Base-by-base conservation (phyloP, 1,140 invertebrate species). In the Atopsyche davidsoni region DNA sequence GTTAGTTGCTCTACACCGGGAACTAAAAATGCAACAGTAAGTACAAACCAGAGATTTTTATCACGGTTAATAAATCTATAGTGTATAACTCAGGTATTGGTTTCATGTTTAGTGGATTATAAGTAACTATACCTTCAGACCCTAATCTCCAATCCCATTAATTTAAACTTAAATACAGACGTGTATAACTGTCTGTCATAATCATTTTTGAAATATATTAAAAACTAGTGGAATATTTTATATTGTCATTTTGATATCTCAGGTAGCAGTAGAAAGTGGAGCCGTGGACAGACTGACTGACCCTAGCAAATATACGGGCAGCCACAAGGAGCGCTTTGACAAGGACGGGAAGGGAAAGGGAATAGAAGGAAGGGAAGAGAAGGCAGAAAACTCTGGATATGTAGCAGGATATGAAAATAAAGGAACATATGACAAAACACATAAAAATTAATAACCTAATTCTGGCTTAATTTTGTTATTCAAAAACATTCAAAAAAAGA, bases 221-320 rank as follows among this genome's bases (percentile, higher is more conserved):
- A n/a, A n/a, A n/a, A n/a, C n/a, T n/a, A n/a, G n/a, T n/a, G n/a
- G n/a, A n/a, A n/a, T n/a, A n/a, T 39, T n/a, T 24, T 48, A 10
- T 24, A 32, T 19, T 40, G 11, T 18, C 4, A 25, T 23, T 40
- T 11, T 4, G 34, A 22, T 18, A 19, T 19, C 18, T 14, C 24
- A 45, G 43, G 51, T 75, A 70, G 55, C 58, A 11, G 71, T 71
- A 22, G 75, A 75, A 45, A 73, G 72, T 2, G 73, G 72, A 2
- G 77, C 83, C 1, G 80, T 88, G 2, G 82, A 85, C 32, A 72
- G 86, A 45, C 62, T 93, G 52, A 92, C 89, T 2, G 85, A 88
- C 59, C 77, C 82, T 1, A 79, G 75, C 9, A 86, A 83, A 61
- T 89, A 86, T 66, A 88, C 85, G 0, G 86, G 85, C 7, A 82